These are phyloP conservation scores for Microplitis manilae DNA, from an alignment of 2,888 invertebrate species.

Conservation along the genomic window DNA sequence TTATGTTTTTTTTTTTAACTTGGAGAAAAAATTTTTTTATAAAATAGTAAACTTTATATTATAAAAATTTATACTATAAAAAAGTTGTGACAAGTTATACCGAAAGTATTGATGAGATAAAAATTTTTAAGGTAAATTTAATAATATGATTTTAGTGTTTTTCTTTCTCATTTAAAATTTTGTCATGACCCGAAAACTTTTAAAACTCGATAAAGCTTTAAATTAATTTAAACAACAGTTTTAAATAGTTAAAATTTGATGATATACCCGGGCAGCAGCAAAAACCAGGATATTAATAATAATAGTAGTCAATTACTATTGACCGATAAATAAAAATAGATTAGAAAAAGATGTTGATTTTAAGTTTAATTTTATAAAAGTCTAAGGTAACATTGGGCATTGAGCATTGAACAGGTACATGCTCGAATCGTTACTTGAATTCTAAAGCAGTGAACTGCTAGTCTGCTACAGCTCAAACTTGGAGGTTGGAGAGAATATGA, in stretches of 20 bases:
- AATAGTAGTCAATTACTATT: not conserved
- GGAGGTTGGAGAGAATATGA: conserved; percentile 48
- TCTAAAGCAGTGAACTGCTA: conserved; percentile 54
- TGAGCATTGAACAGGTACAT: not conserved
- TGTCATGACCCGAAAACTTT: too few species aligned
- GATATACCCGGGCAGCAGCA: too few species aligned
- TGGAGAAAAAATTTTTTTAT: not conserved
- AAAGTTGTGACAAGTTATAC: not conserved
- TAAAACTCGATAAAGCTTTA: too few species aligned
- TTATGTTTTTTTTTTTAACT: not conserved
- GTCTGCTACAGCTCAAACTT: conserved; percentile 41
- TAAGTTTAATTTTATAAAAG: conserved; percentile 3
- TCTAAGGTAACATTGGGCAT: not conserved
- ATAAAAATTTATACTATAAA: not conserved
- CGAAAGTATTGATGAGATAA: not conserved
- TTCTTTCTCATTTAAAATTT: conserved; percentile 25
- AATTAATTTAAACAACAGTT: too few species aligned
- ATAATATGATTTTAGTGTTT: conserved; percentile 28
- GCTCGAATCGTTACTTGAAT: conserved; percentile 59
- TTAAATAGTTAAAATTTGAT: too few species aligned
- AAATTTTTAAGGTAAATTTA: conserved; percentile 10
- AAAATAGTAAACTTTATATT: not conserved
- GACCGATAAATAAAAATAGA: not conserved
- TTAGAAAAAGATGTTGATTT: not conserved
- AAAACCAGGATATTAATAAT: too few species aligned